Conservation (phyloP, 2,113 vertebrate genomes). For the Thinocorus orbignyianus region DNA sequence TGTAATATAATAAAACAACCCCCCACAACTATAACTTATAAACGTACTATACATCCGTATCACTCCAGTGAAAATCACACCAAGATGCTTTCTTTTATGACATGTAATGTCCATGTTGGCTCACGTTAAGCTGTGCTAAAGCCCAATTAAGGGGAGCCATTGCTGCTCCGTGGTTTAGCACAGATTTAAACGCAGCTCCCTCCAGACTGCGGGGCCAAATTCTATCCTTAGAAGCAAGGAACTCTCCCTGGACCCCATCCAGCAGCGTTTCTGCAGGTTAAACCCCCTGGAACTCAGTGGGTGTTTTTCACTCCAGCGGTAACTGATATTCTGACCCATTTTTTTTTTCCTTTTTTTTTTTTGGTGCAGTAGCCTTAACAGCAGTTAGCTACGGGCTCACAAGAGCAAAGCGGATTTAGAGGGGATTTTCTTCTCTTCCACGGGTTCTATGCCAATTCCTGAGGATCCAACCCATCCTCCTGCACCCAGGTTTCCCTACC, state of each 20-base stretch:
- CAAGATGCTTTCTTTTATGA: background rate
- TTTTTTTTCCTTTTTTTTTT: background rate
- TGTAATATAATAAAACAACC: background rate
- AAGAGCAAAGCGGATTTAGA: background rate
- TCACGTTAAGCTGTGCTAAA: background rate
- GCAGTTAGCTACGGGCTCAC: background rate
- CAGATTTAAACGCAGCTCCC: background rate
- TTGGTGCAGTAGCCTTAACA: background rate
- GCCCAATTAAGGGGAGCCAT: background rate
- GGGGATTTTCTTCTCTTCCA: background rate
- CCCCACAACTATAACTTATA: accelerated
- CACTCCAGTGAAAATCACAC: background rate
- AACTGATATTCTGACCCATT: conserved; percentile 27
- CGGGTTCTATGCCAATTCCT: background rate
- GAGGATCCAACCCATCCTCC: background rate
- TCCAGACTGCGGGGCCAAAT: conserved; percentile 30
- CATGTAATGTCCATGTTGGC: accelerated
- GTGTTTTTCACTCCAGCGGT: background rate
- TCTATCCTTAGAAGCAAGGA: conserved; percentile 28
- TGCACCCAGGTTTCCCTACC: background rate
- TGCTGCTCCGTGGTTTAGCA: background rate
- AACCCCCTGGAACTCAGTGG: conserved; percentile 5
- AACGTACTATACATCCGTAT: background rate
- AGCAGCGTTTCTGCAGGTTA: conserved; percentile 23
- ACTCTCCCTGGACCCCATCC: conserved; percentile 17